Evolutionary conservation across 2,888 invertebrate species (phyloP), one percentile per base, ranked within the genome.

Genomic region (Synergus japonicus): DNA sequence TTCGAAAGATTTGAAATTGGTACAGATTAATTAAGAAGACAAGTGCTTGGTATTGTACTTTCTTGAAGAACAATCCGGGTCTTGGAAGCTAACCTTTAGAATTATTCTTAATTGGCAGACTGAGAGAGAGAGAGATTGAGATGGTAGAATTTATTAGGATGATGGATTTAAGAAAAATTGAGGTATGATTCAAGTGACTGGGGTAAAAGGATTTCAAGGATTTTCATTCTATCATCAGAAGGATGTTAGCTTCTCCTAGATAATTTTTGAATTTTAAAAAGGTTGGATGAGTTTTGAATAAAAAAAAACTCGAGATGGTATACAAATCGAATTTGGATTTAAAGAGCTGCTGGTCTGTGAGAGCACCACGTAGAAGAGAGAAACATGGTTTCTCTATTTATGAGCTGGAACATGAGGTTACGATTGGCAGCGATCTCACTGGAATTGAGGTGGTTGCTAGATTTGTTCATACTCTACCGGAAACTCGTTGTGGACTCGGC

Each of bases 331-430:
- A 22, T 64, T 88, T 88, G 88, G 81, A 84, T 15, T 64, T 89
- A 78, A 86, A 79, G 82, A 88, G 88, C 83, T 85, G 86, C 81
- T 88, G 88, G 88, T 83, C 83, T 69, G 81, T 88, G 76, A 83
- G 85, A 80, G 82, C 84, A 43, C 67, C 85, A 78, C 77, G 43
- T 22, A 67, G 79, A 58, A 81, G 79, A 76, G 46, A 43, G 78
- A 43, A 63, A 79, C 15, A 67, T 83, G 64, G 67, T 81, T 37
- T 88, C 84, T 66, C 78, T 88, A 64, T 73, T 54, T 73, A 54
- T 73, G 2, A 58, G 9, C 83, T 90, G 80, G 89, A 90, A 76
- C 90, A 90, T 82, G 88, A 89, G 73, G 87, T 90, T 22, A 85
- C 86, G 22, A 83, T 90, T 22, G 85, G 84, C 37, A 87, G 86